These are phyloP conservation scores for Cetonia aurata DNA, from an alignment of 2,888 invertebrate species.

Conservation along the genomic window DNA sequence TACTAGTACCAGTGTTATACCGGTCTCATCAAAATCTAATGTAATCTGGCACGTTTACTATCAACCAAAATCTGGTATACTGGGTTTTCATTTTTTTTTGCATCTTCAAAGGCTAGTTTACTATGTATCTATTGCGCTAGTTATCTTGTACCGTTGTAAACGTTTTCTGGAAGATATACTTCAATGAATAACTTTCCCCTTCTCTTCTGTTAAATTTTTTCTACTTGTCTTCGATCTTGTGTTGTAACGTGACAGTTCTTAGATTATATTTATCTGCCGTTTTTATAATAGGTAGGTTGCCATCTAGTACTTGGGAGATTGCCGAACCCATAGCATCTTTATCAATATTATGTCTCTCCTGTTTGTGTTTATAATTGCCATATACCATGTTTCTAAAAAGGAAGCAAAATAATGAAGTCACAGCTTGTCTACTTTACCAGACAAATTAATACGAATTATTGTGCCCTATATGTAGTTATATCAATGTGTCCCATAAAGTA, in stretches of 20 bases:
- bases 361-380: conserved; percentile 1
- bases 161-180: not conserved
- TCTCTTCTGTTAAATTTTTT: too few relatives aligned
- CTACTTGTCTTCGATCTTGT: not conserved
- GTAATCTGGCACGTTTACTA: conserved; percentile 2
- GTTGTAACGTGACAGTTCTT: not conserved
- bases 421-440: too few relatives aligned
- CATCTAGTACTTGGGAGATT: not conserved
- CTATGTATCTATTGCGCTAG: not conserved
- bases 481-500: too few relatives aligned
- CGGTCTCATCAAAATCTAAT: conserved; percentile 4
- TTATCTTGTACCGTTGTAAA: not conserved
- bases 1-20: too few relatives aligned
- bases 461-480: too few relatives aligned
- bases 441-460: too few relatives aligned
- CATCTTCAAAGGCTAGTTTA: conserved; percentile 24
- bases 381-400: not conserved
- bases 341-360: too few relatives aligned
- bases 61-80: not conserved
- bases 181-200: not conserved
- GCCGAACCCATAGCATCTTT: not conserved
- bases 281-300: not conserved
- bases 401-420: too few relatives aligned
- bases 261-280: not conserved
- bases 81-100: not conserved